A percentile compares a stretch with the other conserved stretches of the same genome.
phyloP scores from a whole-genome alignment of 2,888 invertebrate species.

The Ophion slaviceki region DNA sequence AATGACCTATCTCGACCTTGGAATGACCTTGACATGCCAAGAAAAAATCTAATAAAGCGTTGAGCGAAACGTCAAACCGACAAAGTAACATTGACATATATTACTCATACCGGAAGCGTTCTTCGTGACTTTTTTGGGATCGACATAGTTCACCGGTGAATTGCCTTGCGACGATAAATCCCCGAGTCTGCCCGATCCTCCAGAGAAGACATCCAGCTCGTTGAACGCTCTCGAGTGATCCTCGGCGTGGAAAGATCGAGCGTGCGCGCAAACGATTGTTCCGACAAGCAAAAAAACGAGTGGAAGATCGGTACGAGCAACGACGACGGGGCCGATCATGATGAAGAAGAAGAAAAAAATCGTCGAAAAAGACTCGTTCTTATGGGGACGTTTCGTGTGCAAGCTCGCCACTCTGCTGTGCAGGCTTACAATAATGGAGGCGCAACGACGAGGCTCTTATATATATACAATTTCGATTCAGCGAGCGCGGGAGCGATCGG shows the following conservation, averaged over 20 bases:
- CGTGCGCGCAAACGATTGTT: constrained; percentile 36
- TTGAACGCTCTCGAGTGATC: neutral
- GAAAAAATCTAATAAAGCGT: no score
- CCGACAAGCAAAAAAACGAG: constrained; percentile 43
- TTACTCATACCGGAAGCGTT: constrained; percentile 67
- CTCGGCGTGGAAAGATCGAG: constrained; percentile 17
- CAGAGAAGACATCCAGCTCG: constrained; percentile 35
- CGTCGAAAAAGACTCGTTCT: neutral
- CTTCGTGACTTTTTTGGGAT: constrained; percentile 66
- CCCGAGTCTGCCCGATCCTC: constrained; percentile 64
- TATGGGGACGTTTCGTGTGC: neutral
- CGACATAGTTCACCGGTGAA: constrained; percentile 69
- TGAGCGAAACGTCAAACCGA: no score
- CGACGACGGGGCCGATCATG: constrained; percentile 40
- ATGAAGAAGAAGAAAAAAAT: constrained; percentile 14
- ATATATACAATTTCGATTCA: neutral
- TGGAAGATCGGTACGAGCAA: constrained; percentile 6
- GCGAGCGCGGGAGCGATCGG: no score
- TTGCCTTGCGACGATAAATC: constrained; percentile 74
- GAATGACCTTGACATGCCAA: no score
- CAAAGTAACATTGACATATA: neutral
- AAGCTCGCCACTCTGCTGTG: neutral
- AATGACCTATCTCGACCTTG: no score
- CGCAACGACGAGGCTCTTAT: neutral
- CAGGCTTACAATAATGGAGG: neutral